phyloP scores from a whole-genome alignment of 2,113 vertebrate genomes.

The Ochotona curzoniae region DNA sequence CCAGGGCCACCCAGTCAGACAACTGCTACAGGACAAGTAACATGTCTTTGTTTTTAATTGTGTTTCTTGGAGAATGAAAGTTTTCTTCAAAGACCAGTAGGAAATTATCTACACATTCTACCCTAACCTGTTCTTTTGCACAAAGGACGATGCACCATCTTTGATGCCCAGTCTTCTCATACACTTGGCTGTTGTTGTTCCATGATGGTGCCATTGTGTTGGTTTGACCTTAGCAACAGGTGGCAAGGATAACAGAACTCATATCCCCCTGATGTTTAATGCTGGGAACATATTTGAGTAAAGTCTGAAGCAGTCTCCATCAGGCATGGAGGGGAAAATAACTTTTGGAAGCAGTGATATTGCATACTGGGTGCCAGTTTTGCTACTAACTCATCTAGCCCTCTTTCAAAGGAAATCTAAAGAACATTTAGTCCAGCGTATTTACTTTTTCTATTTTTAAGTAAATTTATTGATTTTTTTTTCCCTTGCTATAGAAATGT shows the following conservation, averaged over 20 bases:
- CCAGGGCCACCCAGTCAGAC: neutral
- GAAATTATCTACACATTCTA: neutral
- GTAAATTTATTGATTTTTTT: conserved; percentile 62
- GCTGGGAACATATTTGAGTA: neutral
- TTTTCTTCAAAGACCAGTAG: neutral
- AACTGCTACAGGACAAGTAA: neutral
- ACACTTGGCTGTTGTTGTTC: neutral
- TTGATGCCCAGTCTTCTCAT: neutral
- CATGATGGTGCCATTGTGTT: neutral
- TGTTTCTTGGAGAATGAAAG: neutral
- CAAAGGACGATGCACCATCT: neutral
- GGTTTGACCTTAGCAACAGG: neutral
- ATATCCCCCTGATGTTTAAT: neutral
- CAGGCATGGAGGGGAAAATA: neutral
- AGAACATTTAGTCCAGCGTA: conserved; percentile 38
- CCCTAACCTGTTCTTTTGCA: neutral
- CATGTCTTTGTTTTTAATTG: neutral
- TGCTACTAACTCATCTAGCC: conserved; percentile 41
- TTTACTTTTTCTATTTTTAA: conserved; percentile 67
- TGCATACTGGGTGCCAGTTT: neutral
- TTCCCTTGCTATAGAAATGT: conserved; percentile 15
- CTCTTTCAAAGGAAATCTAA: conserved; percentile 10
- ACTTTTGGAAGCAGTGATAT: neutral
- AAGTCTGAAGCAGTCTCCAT: neutral
- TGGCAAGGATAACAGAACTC: neutral